Evolutionary conservation across 2,113 vertebrate species (phyloP).

Genomic region (Tragulus kanchil): DNA sequence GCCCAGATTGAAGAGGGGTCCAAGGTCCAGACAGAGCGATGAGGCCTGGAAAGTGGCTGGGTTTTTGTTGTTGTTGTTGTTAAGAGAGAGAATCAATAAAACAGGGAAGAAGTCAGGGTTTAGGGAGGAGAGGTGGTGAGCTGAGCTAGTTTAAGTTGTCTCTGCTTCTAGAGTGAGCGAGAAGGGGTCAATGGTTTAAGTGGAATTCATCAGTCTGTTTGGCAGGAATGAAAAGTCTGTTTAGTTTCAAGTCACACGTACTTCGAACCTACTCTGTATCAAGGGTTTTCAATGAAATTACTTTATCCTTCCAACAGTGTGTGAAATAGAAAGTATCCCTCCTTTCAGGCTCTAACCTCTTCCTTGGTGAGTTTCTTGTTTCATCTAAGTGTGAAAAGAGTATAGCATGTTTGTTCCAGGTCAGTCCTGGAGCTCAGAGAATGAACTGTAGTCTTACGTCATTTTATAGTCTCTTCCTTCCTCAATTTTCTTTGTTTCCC

Average conservation of each 20-base stretch:
- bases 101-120: neutral
- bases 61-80: neutral
- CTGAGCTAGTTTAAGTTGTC: neutral
- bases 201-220: neutral
- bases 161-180: neutral
- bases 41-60: neutral
- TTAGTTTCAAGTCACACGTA: neutral
- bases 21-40: neutral
- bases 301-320: neutral
- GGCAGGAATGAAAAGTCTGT: neutral
- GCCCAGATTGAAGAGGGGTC: neutral
- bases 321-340: neutral
- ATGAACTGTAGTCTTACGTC: neutral
- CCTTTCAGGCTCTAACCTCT: neutral
- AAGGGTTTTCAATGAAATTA: neutral
- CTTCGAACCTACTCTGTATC: neutral
- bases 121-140: neutral
- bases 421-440: neutral
- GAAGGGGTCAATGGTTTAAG: neutral
- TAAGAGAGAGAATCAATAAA: neutral
- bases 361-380: neutral
- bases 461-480: neutral
- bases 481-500: neutral
- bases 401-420: neutral
- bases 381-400: neutral